Evolutionary conservation across 2,888 invertebrate species (phyloP).

Genomic region (Troides helena): DNA sequence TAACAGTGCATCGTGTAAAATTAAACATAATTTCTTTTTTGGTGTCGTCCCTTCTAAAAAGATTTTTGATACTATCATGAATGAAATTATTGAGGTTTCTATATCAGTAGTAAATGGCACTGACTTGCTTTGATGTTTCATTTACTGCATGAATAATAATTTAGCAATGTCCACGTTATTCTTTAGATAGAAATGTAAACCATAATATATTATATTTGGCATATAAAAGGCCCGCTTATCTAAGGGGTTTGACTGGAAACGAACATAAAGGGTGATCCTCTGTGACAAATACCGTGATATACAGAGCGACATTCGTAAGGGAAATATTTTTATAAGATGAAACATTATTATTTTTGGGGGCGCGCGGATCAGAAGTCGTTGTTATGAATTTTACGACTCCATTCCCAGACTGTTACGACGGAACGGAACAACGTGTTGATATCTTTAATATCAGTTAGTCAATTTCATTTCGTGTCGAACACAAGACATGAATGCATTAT

Average conservation of each 20-base stretch:
- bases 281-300: slow-evolving; percentile 81
- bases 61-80: no score
- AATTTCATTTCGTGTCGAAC: slow-evolving; percentile 1
- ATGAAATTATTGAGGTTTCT: no score
- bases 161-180: slow-evolving; percentile 52
- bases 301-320: slow-evolving; percentile 78
- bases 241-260: slow-evolving; percentile 81
- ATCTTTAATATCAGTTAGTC: slow-evolving; percentile 18
- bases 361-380: slow-evolving; percentile 71
- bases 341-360: slow-evolving; percentile 80
- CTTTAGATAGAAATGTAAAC: slow-evolving; percentile 69
- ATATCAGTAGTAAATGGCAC: no score
- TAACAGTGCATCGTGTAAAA: no score
- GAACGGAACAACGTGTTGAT: slow-evolving; percentile 30
- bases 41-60: no score
- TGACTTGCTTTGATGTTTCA: not conserved
- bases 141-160: not conserved
- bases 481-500: not conserved
- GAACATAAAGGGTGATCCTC: slow-evolving; percentile 81
- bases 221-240: slow-evolving; percentile 81
- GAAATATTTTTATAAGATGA: slow-evolving; percentile 81
- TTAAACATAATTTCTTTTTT: no score
- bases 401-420: slow-evolving; percentile 40
- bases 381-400: slow-evolving; percentile 69
- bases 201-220: slow-evolving; percentile 81